Conservation (phyloP, 2,888 invertebrate genomes). For the Lycocerus yunnanus region DNA sequence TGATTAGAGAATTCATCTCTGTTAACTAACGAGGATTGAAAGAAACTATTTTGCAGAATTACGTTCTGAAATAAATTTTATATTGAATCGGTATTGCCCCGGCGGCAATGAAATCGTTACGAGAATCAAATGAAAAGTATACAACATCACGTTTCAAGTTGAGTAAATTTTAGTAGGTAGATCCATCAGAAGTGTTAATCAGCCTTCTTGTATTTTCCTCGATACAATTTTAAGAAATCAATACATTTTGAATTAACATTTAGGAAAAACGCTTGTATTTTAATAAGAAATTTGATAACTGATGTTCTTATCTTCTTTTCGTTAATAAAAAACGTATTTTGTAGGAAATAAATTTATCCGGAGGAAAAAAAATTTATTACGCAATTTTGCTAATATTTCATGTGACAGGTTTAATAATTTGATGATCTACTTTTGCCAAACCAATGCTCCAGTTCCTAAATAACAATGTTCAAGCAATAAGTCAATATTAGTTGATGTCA, state of each 20-base stretch:
- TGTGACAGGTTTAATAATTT: background rate
- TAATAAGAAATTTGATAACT: background rate
- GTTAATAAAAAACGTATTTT: background rate
- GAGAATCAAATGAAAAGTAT: background rate
- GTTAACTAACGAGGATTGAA: background rate
- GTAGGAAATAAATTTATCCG: background rate
- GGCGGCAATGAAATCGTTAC: background rate
- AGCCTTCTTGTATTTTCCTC: background rate
- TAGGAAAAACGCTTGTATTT: background rate
- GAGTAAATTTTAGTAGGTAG: background rate
- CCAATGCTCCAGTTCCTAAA: background rate
- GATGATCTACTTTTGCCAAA: background rate
- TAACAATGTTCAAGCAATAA: background rate
- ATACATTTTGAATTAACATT: background rate
- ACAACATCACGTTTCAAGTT: background rate
- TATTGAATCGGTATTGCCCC: background rate
- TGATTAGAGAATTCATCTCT: background rate
- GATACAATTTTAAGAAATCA: background rate
- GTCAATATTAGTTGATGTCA: background rate
- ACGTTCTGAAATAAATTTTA: background rate
- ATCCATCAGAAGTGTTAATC: background rate
- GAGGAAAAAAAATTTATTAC: background rate
- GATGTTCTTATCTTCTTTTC: background rate
- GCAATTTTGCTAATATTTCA: background rate
- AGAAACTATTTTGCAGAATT: background rate